Base-by-base conservation (phyloP, 2,113 vertebrate genomes). In the Elephas maximus region DNA sequence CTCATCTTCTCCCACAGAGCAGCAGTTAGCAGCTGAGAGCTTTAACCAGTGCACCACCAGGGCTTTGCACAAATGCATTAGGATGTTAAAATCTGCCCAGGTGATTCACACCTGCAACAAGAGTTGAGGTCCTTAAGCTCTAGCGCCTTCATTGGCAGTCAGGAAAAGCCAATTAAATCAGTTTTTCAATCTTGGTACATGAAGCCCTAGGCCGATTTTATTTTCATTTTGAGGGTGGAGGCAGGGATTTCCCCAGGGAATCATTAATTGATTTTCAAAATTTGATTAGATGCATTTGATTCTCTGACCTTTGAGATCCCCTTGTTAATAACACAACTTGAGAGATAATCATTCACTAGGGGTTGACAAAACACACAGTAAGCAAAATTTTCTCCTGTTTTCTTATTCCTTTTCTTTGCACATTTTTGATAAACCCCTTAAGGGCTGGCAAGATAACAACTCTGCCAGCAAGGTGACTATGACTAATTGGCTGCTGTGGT, bases 331-430 rank as follows among this genome's bases (percentile, higher is more conserved):
- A 76, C 20, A 91, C 71, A 95, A 33, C 7, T 81, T 48, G 48
- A 71, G n/a, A 91, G n/a, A 93, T 81, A 95, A 97, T 97, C 23
- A 88, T 83, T 95, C 28, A 92, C 94, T 57, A 88, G 37, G 65
- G 92, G 44, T 28, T 17, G 21, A 60, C 53, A 79, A 92, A 93
- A 88, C 51, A 57, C 60, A 81, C 21, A 51, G 20, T 2, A 80
- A n/a, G 77, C 90, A 97, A 90, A 86, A 90, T 90, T 77, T 84
- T 93, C 21, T 93, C 18, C 76, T 86, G 5, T 90, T 84, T 77
- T 86, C 65, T 79, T 84, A 23, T 78, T 86, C 45, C 37, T 53
- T 62, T 3, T 74, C 51, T 97, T 94, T 74, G 12, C 5, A 73
- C 62, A 95, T 41, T 93, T 91, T 91, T 94, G 60, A 92, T 81